These are phyloP conservation scores for Ictidomys tridecemlineatus DNA, from an alignment of 2,113 vertebrate genomes.

Conservation along the genomic window DNA sequence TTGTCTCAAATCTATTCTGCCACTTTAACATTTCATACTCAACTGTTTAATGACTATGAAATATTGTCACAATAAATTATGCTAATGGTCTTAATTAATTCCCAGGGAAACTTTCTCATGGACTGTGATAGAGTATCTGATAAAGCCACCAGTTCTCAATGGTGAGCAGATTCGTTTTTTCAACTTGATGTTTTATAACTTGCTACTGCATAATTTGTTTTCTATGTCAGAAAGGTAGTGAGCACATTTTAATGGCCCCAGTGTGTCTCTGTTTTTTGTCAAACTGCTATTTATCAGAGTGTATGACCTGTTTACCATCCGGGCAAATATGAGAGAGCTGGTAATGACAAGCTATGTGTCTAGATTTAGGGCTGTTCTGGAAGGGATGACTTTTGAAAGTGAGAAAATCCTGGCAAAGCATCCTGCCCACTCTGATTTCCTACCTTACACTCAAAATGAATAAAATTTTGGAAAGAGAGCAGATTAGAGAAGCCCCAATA, in stretches of 20 bases:
- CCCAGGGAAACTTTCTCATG: conserved; percentile 1
- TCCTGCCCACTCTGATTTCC: background rate
- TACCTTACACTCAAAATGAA: background rate
- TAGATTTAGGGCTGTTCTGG: conserved; percentile 55
- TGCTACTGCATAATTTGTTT: background rate
- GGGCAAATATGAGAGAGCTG: conserved; percentile 36
- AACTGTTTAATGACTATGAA: conserved; percentile 66
- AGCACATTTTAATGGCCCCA: background rate
- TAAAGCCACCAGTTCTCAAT: conserved; percentile 42
- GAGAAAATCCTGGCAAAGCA: background rate
- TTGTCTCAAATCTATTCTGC: conserved; percentile 66
- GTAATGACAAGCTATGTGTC: conserved; percentile 26
- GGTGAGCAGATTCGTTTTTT: background rate
- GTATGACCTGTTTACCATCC: conserved; percentile 72
- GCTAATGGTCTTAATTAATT: conserved; percentile 74
- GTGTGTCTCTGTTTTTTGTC: background rate
- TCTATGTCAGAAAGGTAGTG: background rate
- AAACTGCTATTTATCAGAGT: conserved; percentile 66
- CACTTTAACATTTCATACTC: conserved; percentile 70
- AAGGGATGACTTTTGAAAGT: conserved; percentile 37
- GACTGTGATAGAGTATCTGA: background rate
- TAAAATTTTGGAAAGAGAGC: background rate
- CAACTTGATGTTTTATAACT: background rate
- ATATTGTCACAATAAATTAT: conserved; percentile 68
- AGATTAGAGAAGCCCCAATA: background rate